Percentiles rank a stretch among this genome's conserved stretches.
Evolutionary conservation across 1,140 invertebrate genomes (phyloP).

Genomic region (Euura lappo): DNA sequence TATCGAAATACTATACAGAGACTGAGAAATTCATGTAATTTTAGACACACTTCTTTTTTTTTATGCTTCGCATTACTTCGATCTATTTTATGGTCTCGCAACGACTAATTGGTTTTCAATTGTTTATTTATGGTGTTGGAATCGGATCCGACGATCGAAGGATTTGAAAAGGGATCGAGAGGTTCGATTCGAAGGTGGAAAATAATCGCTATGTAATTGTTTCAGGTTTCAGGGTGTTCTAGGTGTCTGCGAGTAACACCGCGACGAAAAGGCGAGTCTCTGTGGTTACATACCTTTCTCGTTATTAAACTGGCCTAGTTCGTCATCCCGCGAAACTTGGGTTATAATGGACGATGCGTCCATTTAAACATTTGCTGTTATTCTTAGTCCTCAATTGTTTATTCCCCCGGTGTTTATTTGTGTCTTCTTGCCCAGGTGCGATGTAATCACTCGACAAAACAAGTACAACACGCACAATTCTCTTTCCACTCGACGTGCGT

Average conservation of each 20-base stretch:
- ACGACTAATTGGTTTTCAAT: no score
- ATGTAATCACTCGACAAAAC: background rate
- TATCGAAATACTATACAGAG: no score
- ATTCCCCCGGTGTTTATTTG: slow-evolving; percentile 40
- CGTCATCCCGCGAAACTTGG: slow-evolving; percentile 95
- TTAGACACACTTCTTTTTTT: no score
- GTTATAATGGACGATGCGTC: slow-evolving; percentile 98
- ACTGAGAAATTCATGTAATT: no score
- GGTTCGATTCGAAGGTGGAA: no score
- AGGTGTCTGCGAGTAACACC: background rate
- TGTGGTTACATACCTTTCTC: slow-evolving; percentile 83
- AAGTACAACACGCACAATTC: background rate
- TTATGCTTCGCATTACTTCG: no score
- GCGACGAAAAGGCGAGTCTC: slow-evolving; percentile 32
- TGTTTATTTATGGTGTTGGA: no score
- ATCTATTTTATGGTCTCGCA: no score
- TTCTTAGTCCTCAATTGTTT: slow-evolving; percentile 48
- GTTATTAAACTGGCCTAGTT: slow-evolving; percentile 82
- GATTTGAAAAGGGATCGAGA: no score
- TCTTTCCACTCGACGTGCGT: background rate
- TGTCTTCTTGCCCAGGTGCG: background rate
- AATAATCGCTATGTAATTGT: no score
- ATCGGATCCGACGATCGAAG: no score
- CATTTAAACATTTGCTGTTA: slow-evolving; percentile 84
- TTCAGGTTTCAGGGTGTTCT: no score